Evolutionary conservation across 2,113 vertebrate species (phyloP).

Genomic region (Tragelaphus buxtoni): DNA sequence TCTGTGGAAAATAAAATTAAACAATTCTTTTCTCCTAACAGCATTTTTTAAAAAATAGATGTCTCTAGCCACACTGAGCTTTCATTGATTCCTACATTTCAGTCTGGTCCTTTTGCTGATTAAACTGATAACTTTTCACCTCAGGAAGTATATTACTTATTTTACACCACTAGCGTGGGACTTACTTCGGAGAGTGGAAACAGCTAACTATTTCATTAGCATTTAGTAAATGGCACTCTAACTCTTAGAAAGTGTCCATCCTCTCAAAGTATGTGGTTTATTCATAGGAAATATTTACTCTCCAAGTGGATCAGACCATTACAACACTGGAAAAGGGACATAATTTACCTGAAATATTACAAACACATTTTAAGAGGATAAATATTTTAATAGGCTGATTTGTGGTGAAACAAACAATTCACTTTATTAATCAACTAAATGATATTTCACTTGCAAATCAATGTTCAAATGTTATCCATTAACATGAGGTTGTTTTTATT

Average conservation of each 20-base stretch:
- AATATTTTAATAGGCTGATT: background rate
- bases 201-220: background rate
- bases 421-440: background rate
- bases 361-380: conserved; percentile 32
- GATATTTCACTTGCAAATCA: conserved; percentile 15
- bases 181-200: background rate
- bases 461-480: background rate
- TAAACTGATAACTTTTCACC: background rate
- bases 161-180: background rate
- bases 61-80: background rate
- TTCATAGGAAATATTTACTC: background rate
- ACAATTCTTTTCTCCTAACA: background rate
- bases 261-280: background rate
- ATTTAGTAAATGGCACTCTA: background rate
- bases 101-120: background rate
- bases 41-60: background rate
- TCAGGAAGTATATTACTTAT: conserved; percentile 1
- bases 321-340: background rate
- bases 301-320: background rate
- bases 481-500: background rate
- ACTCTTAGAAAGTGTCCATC: background rate
- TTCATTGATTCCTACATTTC: background rate
- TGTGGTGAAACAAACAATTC: background rate
- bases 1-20: background rate
- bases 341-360: background rate